Base-by-base conservation (phyloP, 2,797 vertebrate genomes). In the Dipus sagitta region DNA sequence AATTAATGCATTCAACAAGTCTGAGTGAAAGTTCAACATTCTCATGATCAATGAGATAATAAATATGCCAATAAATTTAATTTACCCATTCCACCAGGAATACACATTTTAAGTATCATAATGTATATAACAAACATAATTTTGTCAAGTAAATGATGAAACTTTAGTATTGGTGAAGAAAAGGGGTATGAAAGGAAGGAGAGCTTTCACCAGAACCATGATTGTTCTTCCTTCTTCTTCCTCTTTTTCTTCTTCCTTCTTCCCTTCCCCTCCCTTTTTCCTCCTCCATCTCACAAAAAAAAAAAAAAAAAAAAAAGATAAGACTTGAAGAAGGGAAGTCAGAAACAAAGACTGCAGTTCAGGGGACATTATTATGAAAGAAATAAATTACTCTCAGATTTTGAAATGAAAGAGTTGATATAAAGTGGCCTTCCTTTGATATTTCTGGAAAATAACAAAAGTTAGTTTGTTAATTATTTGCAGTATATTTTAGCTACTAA, bases 381-480 rank as follows among this genome's bases (percentile, higher is more conserved):
- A 80, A 85, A 38, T 8, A 20, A 78, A 60, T 5, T 54, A 5
- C 30, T 21, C 14, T 94, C 67, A 71, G 42, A 60, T 60, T 86
- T 91, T 60, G 81, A 78, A 72, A 86, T 38, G 7, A 91, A 67
- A 91, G 24, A 93, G 15, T 82, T 82, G 32, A 60, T 23, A 72
- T 18, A 11, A 75, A 87, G 28, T 11, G 0, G 9, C 32, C 60
- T 84, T 90, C 38, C 58, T 70, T 90, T 93, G 62, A 32, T 67
- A 80, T 71, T 38, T 90, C n/a, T 82, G 67, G 54, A 24, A 86
- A 92, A 18, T 47, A 47, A 86, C 13, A 34, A 93, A 91, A 92
- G 75, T 47, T 79, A 42, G 20, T 30, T 17, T 52, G 11, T 4
- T 71, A 64, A 85, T 79, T 81, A 70, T 80, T 67, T 90, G 34